Evolutionary conservation across 23 tunicate species (phyloP), one percentile per base, ranked within the genome.

Genomic region (Aplidium turbinatum): DNA sequence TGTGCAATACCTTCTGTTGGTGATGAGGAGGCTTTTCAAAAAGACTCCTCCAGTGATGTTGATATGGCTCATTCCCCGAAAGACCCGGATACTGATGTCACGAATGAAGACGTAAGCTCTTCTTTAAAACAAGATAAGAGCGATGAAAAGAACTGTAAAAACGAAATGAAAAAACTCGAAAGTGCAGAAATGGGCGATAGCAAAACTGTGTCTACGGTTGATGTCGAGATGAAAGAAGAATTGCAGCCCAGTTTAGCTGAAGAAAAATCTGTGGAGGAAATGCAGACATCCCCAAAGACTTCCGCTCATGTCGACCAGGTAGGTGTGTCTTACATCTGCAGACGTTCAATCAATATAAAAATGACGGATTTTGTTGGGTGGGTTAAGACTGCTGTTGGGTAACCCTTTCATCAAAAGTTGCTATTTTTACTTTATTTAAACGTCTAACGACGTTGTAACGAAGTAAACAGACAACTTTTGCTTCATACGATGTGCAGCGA

Each of bases 171-270:
- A 16, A 42, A 70, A 13, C 58, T 19, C 35, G 7, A 24, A 73
- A 73, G 34, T 73, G 47, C 47, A 38, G 27, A 40, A 63, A 11
- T 16, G 11, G 9, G 47, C 42, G 13, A 27, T 29, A 7, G 2
- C 45, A 23, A 66, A 32, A 40, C 33, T 54, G 4, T 7, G 21
- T 55, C 72, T 29, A 35, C 13, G 21, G 55, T 2, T 34, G 83
- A 70, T 63, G 52, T 78, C 21, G 93, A 86, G 35, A 86, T 86
- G 93, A 86, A 79, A 35, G 93, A 86, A 38, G 47, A 53, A 40
- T 22, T 11, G 22, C n/a, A 35, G 4, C 4, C 58, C 4, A 70
- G 35, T 24, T 26, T 13, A 68, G 77, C 31, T 4, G 77, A 76
- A 36, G 70, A 84, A 23, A 74, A 73, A 70, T 16, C 22, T n/a